Evolutionary conservation across 2,888 invertebrate genomes (phyloP), one percentile per base, ranked within the genome.

Genomic region (Lasioglossum morio): DNA sequence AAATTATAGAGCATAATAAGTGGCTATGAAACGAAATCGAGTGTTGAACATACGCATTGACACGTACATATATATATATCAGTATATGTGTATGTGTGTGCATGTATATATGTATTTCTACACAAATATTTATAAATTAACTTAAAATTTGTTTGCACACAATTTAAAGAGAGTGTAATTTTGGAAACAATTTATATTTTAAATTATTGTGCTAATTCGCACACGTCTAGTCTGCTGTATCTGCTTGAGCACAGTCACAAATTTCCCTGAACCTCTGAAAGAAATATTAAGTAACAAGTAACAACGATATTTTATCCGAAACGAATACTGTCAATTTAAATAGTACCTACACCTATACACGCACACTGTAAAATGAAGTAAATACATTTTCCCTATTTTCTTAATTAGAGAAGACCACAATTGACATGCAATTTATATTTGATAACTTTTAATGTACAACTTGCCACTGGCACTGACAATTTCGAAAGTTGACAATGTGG

Each of bases 221-320:
- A 81, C 40, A 76, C 81, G 77, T 75, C 77, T 83, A 82, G 84
- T 81, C 75, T 83, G 86, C 82, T 88, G 86, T 87, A 79, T 69
- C 77, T 60, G 85, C 78, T 81, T 79, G 76, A 76, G 63, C 77
- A 82, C 66, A 85, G 53, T 78, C 57, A 74, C 60, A 57, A 82
- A 87, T 87, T 87, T 92, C 91, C 91, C 92, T 92, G 91, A 92
- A 92, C 91, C 90, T 88, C 72, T 53, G 63, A 43, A 70, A 79
- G 10, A 79, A 86, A 46, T 76, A 77, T 82, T 76, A 14, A 82
- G 14, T 27, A 74, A 72, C 63, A 82, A 69, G 74, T n/a, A 74
- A 72, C 57, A 82, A 73, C 37, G 34, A 57, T 40, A 70, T 34
- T 66, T 34, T 23, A 69, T 48, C 40, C 30, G 16, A 81, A 72